These are phyloP conservation scores for Vulpes vulpes DNA, from an alignment of 2,113 vertebrate species.

Conservation along the genomic window DNA sequence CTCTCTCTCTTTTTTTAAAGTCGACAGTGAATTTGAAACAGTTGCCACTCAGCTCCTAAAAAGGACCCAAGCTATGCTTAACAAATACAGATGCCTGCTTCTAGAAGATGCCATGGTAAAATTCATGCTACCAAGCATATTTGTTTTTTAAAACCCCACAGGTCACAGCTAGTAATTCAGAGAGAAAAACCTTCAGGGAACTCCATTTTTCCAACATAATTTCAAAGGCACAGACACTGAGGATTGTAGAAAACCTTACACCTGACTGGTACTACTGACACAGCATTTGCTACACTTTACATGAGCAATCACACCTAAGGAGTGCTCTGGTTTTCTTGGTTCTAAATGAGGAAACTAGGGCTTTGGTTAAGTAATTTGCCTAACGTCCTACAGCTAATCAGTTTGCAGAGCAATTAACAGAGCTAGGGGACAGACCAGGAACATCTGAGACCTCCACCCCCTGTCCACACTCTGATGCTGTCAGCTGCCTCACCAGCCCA, in stretches of 20 bases:
- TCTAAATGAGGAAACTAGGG: background rate
- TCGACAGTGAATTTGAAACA: slow-evolving; percentile 96
- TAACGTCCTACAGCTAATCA: rapidly evolving
- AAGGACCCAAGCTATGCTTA: slow-evolving; percentile 97
- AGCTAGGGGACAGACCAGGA: background rate
- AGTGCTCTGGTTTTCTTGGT: background rate
- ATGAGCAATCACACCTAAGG: no score
- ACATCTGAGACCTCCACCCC: no score
- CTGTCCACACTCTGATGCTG: background rate
- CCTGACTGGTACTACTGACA: background rate
- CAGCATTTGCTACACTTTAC: background rate
- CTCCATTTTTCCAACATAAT: background rate
- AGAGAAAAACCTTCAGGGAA: background rate
- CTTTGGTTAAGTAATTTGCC: background rate
- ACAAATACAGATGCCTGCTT: slow-evolving; percentile 97
- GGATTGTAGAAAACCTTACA: background rate
- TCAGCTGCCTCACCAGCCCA: background rate
- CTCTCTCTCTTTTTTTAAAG: slow-evolving; percentile 84
- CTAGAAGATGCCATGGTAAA: slow-evolving; percentile 97
- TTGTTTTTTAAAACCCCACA: background rate
- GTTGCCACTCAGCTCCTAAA: slow-evolving; percentile 95
- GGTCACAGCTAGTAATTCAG: background rate
- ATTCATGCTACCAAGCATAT: background rate
- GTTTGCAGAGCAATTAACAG: background rate
- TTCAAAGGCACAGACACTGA: background rate